Conservation (phyloP, 2,113 vertebrate species). For the Neomonachus schauinslandi region DNA sequence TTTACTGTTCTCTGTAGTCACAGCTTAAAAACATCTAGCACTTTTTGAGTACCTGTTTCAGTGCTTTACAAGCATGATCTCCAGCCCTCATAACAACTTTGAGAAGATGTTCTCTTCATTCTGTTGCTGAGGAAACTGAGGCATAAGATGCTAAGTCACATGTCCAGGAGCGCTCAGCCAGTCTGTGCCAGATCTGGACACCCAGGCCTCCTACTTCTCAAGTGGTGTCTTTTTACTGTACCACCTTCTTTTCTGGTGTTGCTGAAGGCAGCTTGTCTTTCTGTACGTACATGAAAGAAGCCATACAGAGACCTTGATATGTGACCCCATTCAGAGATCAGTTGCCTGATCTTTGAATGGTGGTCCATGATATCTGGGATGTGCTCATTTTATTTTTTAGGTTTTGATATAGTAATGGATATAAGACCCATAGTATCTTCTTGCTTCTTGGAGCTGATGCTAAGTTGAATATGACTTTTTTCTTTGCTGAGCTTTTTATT, state of each 20-base stretch:
- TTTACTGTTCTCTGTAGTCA: conserved; percentile 5
- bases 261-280: neutral
- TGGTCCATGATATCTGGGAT: neutral
- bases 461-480: neutral
- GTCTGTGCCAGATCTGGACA: neutral
- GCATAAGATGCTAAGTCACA: neutral
- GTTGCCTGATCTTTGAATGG: neutral
- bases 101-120: neutral
- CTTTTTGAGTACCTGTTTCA: neutral
- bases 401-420: neutral
- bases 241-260: neutral
- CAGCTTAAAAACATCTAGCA: neutral
- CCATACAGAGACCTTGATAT: neutral
- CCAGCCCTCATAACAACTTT: neutral
- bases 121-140: neutral
- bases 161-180: neutral
- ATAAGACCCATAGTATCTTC: neutral
- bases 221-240: neutral
- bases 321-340: neutral
- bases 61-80: neutral
- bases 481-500: neutral
- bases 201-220: neutral
- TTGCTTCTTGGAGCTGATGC: neutral
- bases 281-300: neutral
- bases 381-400: neutral